Evolutionary conservation across 2,797 vertebrate species (phyloP), one percentile per base, ranked within the genome.

Genomic region (Macropodus opercularis): DNA sequence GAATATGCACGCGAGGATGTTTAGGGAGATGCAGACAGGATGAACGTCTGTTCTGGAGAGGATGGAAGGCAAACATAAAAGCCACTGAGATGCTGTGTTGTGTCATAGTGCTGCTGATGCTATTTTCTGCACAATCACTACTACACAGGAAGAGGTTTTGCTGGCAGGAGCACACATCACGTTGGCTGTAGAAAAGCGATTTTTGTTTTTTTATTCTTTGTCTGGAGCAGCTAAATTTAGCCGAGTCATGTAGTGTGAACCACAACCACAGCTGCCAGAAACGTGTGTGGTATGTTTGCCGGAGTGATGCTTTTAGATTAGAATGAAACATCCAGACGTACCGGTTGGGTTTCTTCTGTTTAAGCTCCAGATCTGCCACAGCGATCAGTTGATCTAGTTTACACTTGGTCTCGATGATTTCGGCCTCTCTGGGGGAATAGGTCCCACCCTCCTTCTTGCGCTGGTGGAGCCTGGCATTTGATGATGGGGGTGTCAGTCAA

Each of bases 351-450:
- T 96, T 98, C 86, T 98, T 96, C 59, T 98, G 96, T 89, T 97
- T 98, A 79, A 98, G 86, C 77, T 98, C 96, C 91, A 98, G 90
- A 90, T 99, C 96, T 66, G 96, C 95, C 80, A 98, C 94, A 55
- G 96, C 94, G 50, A 98, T 98, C 86, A 98, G 92, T 89, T 99
- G 96, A 89, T 99, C 97, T 82, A 98, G 90, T 81, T 98, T 99
- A 83, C 94, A 95, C 84, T 98, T 98, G 15, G 96, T 98, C 83
- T 99, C 98, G 73, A 95, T 94, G 78, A 97, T 96, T 91, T 99
- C 98, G 55, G 96, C 98, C 79, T 99, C 94, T 65, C 94, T 88
- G 48, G 98, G 98, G 29, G 98, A 99, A 60, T 99, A 99, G 0
- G 96, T 97, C 4, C 94, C 96, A 2, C 96, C 98, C 80, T 99